Base-by-base conservation (phyloP, 2,797 vertebrate species). In the Leptatherina wallacei region DNA sequence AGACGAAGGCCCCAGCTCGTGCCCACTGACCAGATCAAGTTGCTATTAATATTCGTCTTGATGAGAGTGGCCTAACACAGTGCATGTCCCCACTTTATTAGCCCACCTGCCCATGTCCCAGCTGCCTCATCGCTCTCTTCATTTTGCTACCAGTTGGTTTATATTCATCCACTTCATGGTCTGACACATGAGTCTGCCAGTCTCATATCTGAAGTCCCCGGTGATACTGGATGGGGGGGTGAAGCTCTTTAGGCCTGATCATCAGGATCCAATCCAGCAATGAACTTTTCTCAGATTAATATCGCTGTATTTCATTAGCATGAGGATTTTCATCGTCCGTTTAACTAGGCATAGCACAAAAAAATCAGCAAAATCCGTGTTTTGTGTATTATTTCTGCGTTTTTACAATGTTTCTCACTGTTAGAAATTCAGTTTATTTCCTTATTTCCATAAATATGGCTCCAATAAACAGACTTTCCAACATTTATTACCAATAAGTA, bases 41-140 rank as follows among this genome's bases (percentile, higher is more conserved):
- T 75, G 44, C 89, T 88, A 82, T 88, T 86, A 81, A 85, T 86
- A 82, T 64, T 80, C 18, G n/a, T 78, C 47, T 71, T 72, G 52
- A 86, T 76, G 81, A 82, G 75, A 80, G 61, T 22, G 69, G 24
- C 40, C 71, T 71, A 47, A 80, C 65, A 70, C 61, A 62, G 57
- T 52, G 70, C 29, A n/a, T n/a, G 30, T 24, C 51, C 51, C 65
- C 69, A 20, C 1, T 58, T 11, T 22, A 29, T 33, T 18, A 38
- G 18, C 59, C 42, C 58, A 65, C 40, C 82, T 77, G 63, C 58
- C 58, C n/a, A 51, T 73, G 65, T 65, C 57, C 80, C 68, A 67
- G 56, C 38, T 49, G 70, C 42, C 59, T 68, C 40, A 61, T 36
- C 54, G 47, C 57, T 61, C 64, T 40, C n/a, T 59, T 54, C 0